phyloP scores from a whole-genome alignment of 2,888 invertebrate genomes.

The Diploptera punctata region DNA sequence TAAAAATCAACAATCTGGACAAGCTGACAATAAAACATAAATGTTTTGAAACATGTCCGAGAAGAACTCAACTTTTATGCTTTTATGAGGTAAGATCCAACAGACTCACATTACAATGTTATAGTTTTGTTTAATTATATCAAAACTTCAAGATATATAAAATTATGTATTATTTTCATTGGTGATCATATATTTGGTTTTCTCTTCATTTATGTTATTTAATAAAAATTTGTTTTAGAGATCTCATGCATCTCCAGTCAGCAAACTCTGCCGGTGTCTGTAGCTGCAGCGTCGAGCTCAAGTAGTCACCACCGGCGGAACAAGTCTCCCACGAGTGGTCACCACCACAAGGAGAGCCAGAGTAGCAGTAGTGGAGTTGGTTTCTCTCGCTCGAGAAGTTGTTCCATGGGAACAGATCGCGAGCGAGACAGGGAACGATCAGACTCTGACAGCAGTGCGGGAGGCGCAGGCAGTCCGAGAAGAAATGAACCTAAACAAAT shows the following conservation, averaged over 20 bases:
- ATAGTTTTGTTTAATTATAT: no score
- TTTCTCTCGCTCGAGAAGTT: slow-evolving; percentile 41
- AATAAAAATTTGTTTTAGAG: slow-evolving; percentile 50
- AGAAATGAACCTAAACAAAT: slow-evolving; percentile 32
- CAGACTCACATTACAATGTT: no score
- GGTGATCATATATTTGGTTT: no score
- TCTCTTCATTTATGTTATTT: no score
- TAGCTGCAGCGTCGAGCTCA: slow-evolving; percentile 33
- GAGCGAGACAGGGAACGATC: slow-evolving; percentile 38
- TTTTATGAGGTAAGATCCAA: no score
- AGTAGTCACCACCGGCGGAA: slow-evolving; percentile 35
- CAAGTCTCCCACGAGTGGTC: slow-evolving; percentile 34
- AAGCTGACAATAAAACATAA: no score
- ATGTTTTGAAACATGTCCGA: no score
- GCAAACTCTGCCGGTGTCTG: slow-evolving; percentile 51
- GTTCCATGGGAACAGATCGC: slow-evolving; percentile 41
- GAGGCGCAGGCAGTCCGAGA: slow-evolving; percentile 42
- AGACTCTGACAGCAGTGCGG: slow-evolving; percentile 45
- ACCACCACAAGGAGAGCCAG: slow-evolving; percentile 19
- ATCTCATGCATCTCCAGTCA: slow-evolving; percentile 54
- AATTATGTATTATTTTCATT: no score
- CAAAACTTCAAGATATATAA: no score
- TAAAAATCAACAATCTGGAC: no score
- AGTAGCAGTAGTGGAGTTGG: slow-evolving; percentile 25
- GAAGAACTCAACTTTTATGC: no score